A percentile compares a stretch with the other conserved stretches of the same genome.
These are phyloP conservation scores for Bos taurus DNA, from an alignment of 2,113 vertebrate genomes.

Conservation along the genomic window ARS-UCD2.0 NC_037331.1:12996001-12996500, in stretches of 20 bases:
- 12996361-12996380: background rate
- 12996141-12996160: background rate
- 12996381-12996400: background rate
- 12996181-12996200: background rate
- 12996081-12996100: background rate
- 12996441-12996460: constrained; percentile 70
- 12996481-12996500: constrained; percentile 71
- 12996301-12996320: background rate
- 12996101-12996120: background rate
- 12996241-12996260: background rate
- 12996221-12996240: background rate
- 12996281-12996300: background rate
- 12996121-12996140: background rate
- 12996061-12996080: background rate
- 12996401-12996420: background rate
- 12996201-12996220: background rate
- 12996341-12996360: background rate
- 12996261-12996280: background rate
- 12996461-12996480: constrained; percentile 66
- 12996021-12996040: background rate
- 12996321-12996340: background rate
- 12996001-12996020: background rate
- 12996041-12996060: background rate
- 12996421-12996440: background rate
- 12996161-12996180: background rate